Base-by-base conservation (phyloP, 2,113 vertebrate species). In the Triplophysa siluroides region DNA sequence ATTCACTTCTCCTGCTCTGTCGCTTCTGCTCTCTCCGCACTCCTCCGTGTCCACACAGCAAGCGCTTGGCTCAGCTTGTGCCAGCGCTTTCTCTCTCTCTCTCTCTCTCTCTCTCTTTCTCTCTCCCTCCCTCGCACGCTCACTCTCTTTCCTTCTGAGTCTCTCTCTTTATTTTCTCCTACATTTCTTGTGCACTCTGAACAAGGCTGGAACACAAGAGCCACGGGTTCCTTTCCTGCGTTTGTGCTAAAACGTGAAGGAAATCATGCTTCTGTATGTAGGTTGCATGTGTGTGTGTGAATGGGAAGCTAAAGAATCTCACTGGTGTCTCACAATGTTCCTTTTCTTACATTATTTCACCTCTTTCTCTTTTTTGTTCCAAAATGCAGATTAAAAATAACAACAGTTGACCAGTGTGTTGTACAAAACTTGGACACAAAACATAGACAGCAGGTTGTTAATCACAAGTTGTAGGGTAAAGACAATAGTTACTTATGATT, bases 11-110 rank as follows among this genome's bases (percentile, higher is more conserved):
- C 71, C 45, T 70, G 50, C 78, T 87, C 88, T 85, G 83, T 87
- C 88, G 77, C 87, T 88, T 84, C 84, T 83, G 89, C 79, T 89
- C 89, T 47, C 84, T 88, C 86, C 87, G 80, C 60, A 80, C 86
- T 88, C 83, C 84, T 85, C 66, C 78, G 63, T 86, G 88, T 87
- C 83, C 86, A 74, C 85, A 86, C 84, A 87, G 87, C 76, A 85
- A 81, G 88, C 76, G 78, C 79, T 83, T 78, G 79, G 86, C 80
- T 88, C 86, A 86, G 83, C 83, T 47, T 61, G 29, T 75, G 70
- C 76, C 76, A 45, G 60, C 77, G 74, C 83, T 82, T 85, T 52
- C 85, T 85, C 86, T 83, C 78, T 50, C 29, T 18, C 71, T 50
- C 72, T 52, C 47, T 52, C 9, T 76, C 58, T 65, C 47, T 5